Conservation (phyloP, 2,888 invertebrate species). For the Fabriciana adippe region DNA sequence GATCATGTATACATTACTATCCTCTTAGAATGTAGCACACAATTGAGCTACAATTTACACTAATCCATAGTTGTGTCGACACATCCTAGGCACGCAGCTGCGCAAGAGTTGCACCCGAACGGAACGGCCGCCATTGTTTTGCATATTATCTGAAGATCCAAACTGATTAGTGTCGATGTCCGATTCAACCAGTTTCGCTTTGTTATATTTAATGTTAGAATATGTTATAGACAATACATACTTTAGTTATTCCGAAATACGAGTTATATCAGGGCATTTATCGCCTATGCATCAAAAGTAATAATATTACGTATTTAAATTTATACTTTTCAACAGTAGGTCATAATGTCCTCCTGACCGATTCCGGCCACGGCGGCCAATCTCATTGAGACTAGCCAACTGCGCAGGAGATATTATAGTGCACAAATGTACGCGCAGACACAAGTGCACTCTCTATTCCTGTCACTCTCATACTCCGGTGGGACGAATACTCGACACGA, state of each 20-base stretch:
- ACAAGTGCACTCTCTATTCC: no score
- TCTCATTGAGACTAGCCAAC: no score
- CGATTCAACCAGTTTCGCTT: conserved; percentile 39
- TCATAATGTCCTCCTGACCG: no score
- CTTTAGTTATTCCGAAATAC: conserved; percentile 4
- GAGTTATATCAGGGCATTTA: neutral
- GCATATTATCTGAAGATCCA: conserved; percentile 66
- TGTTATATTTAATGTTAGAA: conserved; percentile 25
- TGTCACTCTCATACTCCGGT: no score
- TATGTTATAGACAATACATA: conserved; percentile 8
- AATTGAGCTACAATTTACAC: conserved; percentile 29
- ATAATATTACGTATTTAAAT: neutral
- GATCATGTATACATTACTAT: neutral
- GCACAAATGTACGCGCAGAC: no score
- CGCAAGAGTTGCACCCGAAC: conserved; percentile 50
- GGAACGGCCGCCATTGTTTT: conserved; percentile 56
- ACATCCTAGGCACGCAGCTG: conserved; percentile 38
- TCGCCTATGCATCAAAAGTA: neutral
- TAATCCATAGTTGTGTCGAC: conserved; percentile 35
- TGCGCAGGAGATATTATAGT: no score
- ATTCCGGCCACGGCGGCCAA: no score
- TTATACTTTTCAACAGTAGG: no score
- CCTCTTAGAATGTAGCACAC: conserved; percentile 20
- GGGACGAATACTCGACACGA: no score
- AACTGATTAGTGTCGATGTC: conserved; percentile 65